Evolutionary conservation across 2,888 invertebrate genomes (phyloP).

Genomic region (Linnaemya vulpina): DNA sequence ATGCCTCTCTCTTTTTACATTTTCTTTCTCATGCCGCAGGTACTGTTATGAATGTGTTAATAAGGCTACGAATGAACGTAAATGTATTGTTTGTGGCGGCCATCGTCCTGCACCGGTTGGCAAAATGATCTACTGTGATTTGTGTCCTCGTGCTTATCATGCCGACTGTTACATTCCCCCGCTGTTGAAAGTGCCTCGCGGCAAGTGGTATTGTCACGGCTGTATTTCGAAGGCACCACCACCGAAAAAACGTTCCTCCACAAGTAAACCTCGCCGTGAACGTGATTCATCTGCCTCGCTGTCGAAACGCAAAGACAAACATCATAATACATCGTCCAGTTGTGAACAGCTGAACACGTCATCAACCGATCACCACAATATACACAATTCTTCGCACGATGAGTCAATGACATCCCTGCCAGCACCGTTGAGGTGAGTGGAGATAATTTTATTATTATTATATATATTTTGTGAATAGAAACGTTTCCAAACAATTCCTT

Average conservation of each 20-base stretch:
- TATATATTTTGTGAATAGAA: no score
- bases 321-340: slow-evolving; percentile 72
- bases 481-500: no score
- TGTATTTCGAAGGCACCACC: slow-evolving; percentile 93
- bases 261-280: slow-evolving; percentile 84
- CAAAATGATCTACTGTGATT: slow-evolving; percentile 92
- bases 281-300: slow-evolving; percentile 79
- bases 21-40: slow-evolving; percentile 83
- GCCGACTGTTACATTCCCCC: slow-evolving; percentile 96
- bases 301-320: slow-evolving; percentile 83
- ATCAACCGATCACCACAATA: slow-evolving; percentile 75
- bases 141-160: slow-evolving; percentile 96
- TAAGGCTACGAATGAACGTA: slow-evolving; percentile 95
- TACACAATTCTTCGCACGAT: slow-evolving; percentile 82
- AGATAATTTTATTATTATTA: no score
- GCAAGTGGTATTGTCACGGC: slow-evolving; percentile 95
- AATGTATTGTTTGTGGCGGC: slow-evolving; percentile 96
- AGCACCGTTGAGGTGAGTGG: slow-evolving; percentile 81
- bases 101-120: slow-evolving; percentile 85
- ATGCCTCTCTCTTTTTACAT: no score
- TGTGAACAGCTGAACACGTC: slow-evolving; percentile 70
- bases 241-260: slow-evolving; percentile 87
- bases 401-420: slow-evolving; percentile 82
- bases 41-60: slow-evolving; percentile 98
- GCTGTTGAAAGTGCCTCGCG: slow-evolving; percentile 90